Evolutionary conservation across 2,888 invertebrate species (phyloP).

Genomic region (Nomada flava): DNA sequence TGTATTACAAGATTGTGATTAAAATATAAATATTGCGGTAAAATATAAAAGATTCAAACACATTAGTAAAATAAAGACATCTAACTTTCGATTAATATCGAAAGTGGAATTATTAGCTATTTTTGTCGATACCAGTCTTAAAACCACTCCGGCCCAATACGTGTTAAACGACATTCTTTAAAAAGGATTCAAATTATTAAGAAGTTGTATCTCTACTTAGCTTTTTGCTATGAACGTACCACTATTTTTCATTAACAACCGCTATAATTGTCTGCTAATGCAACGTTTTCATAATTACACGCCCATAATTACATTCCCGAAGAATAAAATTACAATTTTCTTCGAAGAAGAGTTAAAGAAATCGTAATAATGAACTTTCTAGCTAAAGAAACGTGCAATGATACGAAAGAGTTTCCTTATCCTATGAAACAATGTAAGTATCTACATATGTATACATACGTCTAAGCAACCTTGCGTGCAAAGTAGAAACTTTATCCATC

Average conservation of each 20-base stretch:
- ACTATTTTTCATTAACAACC: no score
- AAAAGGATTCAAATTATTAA: not conserved
- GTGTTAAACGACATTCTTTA: slow-evolving; percentile 1
- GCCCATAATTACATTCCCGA: no score
- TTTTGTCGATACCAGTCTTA: no score
- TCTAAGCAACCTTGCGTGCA: not conserved
- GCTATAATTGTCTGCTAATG: not conserved
- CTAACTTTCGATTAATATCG: no score
- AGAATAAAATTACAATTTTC: not conserved
- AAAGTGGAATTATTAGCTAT: no score
- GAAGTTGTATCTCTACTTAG: not conserved
- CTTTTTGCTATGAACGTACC: not conserved
- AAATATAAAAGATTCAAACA: no score
- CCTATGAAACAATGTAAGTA: not conserved
- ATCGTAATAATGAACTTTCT: not conserved
- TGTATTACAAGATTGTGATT: no score
- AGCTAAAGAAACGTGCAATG: not conserved
- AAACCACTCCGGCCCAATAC: not conserved
- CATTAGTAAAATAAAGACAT: no score
- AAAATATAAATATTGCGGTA: no score
- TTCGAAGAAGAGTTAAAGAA: not conserved
- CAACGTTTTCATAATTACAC: not conserved
- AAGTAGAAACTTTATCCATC: not conserved
- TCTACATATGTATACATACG: not conserved
- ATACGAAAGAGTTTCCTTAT: slow-evolving; percentile 8